phyloP scores from a whole-genome alignment of 1,140 invertebrate species.

The Augochlora pura region DNA sequence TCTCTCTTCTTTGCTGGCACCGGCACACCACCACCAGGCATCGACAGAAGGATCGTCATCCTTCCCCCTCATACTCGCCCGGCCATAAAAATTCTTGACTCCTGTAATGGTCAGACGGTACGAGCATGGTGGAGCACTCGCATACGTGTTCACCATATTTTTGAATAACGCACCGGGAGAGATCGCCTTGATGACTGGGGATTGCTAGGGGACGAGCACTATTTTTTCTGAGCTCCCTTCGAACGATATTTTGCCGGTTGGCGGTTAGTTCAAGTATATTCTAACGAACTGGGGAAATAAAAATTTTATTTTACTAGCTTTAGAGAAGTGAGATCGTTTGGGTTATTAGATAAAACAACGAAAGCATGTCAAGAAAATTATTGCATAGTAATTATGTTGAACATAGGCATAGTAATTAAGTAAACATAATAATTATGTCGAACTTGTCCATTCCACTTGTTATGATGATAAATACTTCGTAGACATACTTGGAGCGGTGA shows the following conservation, averaged over 20 bases:
- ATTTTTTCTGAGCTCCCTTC: not conserved
- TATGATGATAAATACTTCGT: no score
- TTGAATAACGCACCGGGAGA: not conserved
- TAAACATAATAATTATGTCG: no score
- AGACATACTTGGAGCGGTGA: no score
- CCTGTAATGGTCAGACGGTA: constrained; percentile 67
- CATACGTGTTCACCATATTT: constrained; percentile 4
- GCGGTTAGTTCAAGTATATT: not conserved
- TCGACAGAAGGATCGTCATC: constrained; percentile 53
- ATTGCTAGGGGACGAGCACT: not conserved
- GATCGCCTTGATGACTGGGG: not conserved
- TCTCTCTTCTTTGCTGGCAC: constrained; percentile 54
- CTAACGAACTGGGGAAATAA: no score
- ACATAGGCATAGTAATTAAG: no score
- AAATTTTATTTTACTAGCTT: no score
- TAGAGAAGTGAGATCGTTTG: no score
- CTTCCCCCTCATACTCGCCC: constrained; percentile 22
- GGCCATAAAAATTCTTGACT: constrained; percentile 71
- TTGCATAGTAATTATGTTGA: no score
- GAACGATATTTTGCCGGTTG: not conserved
- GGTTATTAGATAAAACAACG: no score
- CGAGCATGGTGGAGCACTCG: not conserved
- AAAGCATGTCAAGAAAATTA: no score
- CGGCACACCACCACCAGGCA: constrained; percentile 29
- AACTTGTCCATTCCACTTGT: no score